These are phyloP conservation scores for Melopsittacus undulatus DNA, from an alignment of 2,797 vertebrate genomes.

Conservation along the genomic window DNA sequence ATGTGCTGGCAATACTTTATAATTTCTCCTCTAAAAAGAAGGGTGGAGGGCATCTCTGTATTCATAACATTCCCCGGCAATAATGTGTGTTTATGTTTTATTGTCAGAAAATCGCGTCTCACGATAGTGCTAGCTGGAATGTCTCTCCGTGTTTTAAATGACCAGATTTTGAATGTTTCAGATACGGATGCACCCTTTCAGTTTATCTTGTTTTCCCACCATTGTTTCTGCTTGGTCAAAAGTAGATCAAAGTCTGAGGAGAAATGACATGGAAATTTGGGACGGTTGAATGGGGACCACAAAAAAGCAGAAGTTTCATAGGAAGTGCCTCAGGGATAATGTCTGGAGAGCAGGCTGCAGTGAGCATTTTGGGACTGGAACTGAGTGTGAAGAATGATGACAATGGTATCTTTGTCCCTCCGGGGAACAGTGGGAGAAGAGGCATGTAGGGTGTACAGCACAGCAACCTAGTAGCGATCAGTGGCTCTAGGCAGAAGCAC, in stretches of 20 bases:
- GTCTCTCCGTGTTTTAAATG: background rate
- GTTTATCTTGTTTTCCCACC: background rate
- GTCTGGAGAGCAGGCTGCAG: background rate
- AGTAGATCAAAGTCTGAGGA: background rate
- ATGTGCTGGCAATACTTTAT: background rate
- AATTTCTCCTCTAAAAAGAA: background rate
- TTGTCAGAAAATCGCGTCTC: rapidly evolving
- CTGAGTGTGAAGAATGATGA: background rate
- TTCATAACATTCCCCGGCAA: background rate
- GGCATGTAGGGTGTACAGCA: background rate
- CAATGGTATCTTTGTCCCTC: background rate
- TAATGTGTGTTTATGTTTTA: background rate
- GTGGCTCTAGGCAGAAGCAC: background rate
- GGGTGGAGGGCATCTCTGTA: background rate
- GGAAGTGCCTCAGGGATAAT: background rate
- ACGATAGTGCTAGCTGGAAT: background rate
- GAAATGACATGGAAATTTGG: background rate
- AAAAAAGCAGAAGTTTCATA: background rate
- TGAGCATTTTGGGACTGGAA: background rate
- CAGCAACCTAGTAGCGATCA: background rate
- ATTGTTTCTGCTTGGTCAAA: background rate
- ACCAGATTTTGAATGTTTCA: background rate
- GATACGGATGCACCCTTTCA: background rate
- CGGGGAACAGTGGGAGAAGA: background rate
- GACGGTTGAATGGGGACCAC: background rate